Base-by-base conservation (phyloP, 2,797 vertebrate genomes). In the Notolabrus celidotus region DNA sequence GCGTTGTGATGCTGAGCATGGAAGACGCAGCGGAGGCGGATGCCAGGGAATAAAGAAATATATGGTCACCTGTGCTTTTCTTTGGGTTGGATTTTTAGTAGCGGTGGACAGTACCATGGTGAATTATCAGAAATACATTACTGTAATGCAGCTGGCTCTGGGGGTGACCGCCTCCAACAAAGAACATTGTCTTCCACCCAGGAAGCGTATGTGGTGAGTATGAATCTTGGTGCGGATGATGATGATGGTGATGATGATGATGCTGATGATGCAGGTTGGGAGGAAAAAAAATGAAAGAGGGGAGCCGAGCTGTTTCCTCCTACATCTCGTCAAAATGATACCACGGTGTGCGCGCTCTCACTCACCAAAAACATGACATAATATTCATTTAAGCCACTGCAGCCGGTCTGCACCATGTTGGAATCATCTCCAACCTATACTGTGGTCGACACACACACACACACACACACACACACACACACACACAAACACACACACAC, bases 51-150 rank as follows among this genome's bases (percentile, higher is more conserved):
- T 94, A 95, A 92, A 94, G 92, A 92, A 81, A 82, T 94, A 90
- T 94, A 94, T 94, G 95, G 91, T 95, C 94, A 96, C 95, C 96
- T 96, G 95, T 95, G 95, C 95, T 96, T 96, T 92, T 92, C 88
- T 92, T 92, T 89, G 90, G 89, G 88, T 89, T 91, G 93, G 94
- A 93, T 93, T 90, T 89, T 94, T 94, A 93, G 96, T 95, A 95
- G 95, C 94, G 94, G 95, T 92, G 93, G 96, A 95, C 95, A 95
- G 94, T 95, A 98, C 93, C 93, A 95, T 95, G 94, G 94, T 99
- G 97, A 98, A 98, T 95, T 99, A 99, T 93, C 97, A 99, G 96
- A 98, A 99, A 95, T 99, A 99, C 95, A 97, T 99, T 94, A 98
- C 97, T 94, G 97, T 99, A 92, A 96, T 99, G 96, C 97, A 99